Evolutionary conservation across 2,113 vertebrate species (phyloP), one percentile per base, ranked within the genome.

Genomic region (Corythoichthys haematopterus): DNA sequence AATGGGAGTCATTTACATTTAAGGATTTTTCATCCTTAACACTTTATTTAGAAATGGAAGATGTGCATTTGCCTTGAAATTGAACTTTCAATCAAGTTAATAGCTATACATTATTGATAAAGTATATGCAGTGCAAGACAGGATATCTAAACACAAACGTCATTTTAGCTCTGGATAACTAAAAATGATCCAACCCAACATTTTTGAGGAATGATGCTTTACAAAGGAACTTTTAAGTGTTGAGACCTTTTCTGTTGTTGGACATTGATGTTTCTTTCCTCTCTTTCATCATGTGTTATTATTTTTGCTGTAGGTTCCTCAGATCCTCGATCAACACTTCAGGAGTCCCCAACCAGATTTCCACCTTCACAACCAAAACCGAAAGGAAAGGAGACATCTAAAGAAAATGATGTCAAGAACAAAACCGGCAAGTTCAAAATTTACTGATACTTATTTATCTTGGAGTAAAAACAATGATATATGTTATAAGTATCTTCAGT

Each of bases 311-410:
- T 88, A 98, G 96, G 92, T 90, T 91, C 95, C 12, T 92, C 90
- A 76, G 94, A 94, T 8, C 82, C 93, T 51, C 90, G 89, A 74
- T 90, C 91, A 70, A 78, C 88, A 0, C 83, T 88, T 48, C 92
- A 93, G 89, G 91, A 93, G 83, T 92, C 91, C 0, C 93, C 96
- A 66, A 97, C 94, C 55, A 92, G 86, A 88, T 93, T 90, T 59
- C 93, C 94, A 0, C 93, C 95, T 20, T 90, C 91, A 68, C 89
- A 92, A 82, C 87, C 93, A 62, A 94, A 94, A 63, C 89, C 91
- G 70, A 94, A 93, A 0, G 88, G 90, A 76, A 94, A 95, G 84
- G 94, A 92, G 43, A 90, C 77, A 1, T 90, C 79, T 1, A 70
- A 72, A 68, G 78, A 69, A 62, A 66, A 72, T 4, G 72, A 79